These are phyloP conservation scores for Thrips palmi DNA, from an alignment of 1,140 invertebrate species.

Conservation along the genomic window DNA sequence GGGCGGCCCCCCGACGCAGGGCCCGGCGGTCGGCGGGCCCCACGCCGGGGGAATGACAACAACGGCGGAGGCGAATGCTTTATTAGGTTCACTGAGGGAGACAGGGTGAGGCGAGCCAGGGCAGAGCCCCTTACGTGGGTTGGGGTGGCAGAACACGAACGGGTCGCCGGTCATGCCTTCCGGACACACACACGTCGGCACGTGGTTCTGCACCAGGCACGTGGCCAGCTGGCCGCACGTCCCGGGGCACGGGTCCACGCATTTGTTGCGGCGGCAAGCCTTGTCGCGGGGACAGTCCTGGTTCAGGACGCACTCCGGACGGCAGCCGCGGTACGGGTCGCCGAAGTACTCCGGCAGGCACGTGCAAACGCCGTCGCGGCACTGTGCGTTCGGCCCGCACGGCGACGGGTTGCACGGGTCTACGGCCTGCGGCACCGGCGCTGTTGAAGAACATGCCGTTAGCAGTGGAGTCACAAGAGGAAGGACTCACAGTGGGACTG, in stretches of 20 bases:
- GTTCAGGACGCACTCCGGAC: constrained; percentile 24
- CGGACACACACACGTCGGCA: constrained; percentile 26
- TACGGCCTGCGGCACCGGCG: constrained; percentile 13
- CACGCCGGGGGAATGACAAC: constrained; percentile 36
- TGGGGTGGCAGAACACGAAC: constrained; percentile 16
- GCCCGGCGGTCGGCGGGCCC: too few relatives aligned
- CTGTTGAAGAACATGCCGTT: constrained; percentile 19
- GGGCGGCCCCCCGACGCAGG: too few relatives aligned
- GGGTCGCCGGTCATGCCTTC: constrained; percentile 26
- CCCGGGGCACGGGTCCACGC: constrained; percentile 26
- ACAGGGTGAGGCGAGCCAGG: background rate
- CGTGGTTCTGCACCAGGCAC: constrained; percentile 25
- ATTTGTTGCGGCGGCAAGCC: constrained; percentile 28
- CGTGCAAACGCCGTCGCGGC: constrained; percentile 34
- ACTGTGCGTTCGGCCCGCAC: constrained; percentile 46
- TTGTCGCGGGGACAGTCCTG: constrained; percentile 24
- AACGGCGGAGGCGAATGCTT: constrained; percentile 8
- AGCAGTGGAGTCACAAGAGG: constrained; percentile 23
- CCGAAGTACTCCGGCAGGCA: constrained; percentile 44
- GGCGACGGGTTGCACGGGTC: constrained; percentile 24
- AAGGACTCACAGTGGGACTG: constrained; percentile 12
- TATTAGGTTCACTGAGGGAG: background rate
- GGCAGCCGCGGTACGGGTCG: constrained; percentile 35
- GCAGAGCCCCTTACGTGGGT: constrained; percentile 3
- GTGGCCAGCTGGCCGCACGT: constrained; percentile 27